Percentiles rank a stretch among this genome's conserved stretches.
These are phyloP conservation scores for Drosophila lowei DNA, from an alignment of 1,140 invertebrate genomes.

Conservation along the genomic window DNA sequence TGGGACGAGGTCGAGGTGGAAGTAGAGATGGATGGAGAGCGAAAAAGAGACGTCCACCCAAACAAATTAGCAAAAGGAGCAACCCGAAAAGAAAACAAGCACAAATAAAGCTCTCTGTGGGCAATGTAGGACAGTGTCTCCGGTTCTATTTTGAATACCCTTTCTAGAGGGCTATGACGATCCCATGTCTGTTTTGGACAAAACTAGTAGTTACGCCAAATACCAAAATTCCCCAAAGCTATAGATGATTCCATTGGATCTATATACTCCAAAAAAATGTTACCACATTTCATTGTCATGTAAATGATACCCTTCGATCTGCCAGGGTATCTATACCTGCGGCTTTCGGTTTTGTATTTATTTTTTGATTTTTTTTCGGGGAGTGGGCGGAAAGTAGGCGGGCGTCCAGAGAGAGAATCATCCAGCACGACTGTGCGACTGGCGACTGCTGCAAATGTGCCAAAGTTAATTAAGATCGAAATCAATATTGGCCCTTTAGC, in stretches of 20 bases:
- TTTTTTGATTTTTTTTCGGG: slow-evolving; percentile 5
- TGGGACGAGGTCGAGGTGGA: not conserved
- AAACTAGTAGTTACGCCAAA: too few species aligned
- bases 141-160: slow-evolving; percentile 21
- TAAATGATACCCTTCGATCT: too few species aligned
- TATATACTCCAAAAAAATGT: too few species aligned
- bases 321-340: too few species aligned
- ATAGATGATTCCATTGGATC: too few species aligned
- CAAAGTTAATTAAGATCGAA: slow-evolving; percentile 82
- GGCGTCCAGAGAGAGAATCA: not conserved
- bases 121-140: slow-evolving; percentile 48
- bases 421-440: slow-evolving; percentile 11
- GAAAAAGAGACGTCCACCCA: slow-evolving; percentile 54
- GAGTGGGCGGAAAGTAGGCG: not conserved
- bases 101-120: slow-evolving; percentile 57
- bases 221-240: too few species aligned
- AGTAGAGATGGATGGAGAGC: not conserved
- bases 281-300: too few species aligned
- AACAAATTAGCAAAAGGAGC: slow-evolving; percentile 80
- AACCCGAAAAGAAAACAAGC: slow-evolving; percentile 60
- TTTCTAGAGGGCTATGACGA: too few species aligned
- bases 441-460: slow-evolving; percentile 76
- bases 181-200: not conserved
- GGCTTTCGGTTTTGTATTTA: too few species aligned
- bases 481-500: slow-evolving; percentile 82